Evolutionary conservation across 2,888 invertebrate species (phyloP), one percentile per base, ranked within the genome.

Genomic region (Drosophila acutilabella): DNA sequence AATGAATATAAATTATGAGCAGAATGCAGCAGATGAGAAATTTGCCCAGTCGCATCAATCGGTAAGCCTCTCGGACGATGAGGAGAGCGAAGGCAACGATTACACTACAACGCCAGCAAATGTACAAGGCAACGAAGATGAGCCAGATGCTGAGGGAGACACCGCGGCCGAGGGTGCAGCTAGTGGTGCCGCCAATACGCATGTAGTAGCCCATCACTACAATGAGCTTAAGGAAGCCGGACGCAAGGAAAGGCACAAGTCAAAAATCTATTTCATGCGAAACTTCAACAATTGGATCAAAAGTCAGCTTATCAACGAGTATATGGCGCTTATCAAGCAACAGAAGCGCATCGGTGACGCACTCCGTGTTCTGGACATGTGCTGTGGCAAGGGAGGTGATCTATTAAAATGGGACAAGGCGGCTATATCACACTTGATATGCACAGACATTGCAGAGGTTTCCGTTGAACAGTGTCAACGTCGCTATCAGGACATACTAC

Each of bases 271-370:
- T 87, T 96, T 96, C 91, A 94, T 99, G 93, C 94, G 99, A 78
- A 99, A 99, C 93, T 98, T 99, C 91, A 99, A 99, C 92, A 99
- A 99, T 92, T 99, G 99, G 99, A 95, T 98, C 13, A 99, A 99
- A 93, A 97, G 97, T 92, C 97, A 98, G 93, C 93, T 98, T 0
- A 99, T 99, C 84, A 95, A 97, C 94, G 95, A 96, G 93, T 96
- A 96, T 92, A 93, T 95, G 85, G 94, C 93, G 73, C 95, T 94
- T 91, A 94, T 95, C 48, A 95, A 94, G 87, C 94, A 94, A 76
- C 93, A 89, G 4, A 95, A 94, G 84, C 94, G 94, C 72, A 94
- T 95, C 74, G 95, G 95, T n/a, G 93, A 94, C 58, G 94, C 95
- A 0, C 83, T 97, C 33, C 94, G 94, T 65, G 97, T 98, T 0